Conservation (phyloP, 2,797 vertebrate genomes). For the Heterohyrax brucei region DNA sequence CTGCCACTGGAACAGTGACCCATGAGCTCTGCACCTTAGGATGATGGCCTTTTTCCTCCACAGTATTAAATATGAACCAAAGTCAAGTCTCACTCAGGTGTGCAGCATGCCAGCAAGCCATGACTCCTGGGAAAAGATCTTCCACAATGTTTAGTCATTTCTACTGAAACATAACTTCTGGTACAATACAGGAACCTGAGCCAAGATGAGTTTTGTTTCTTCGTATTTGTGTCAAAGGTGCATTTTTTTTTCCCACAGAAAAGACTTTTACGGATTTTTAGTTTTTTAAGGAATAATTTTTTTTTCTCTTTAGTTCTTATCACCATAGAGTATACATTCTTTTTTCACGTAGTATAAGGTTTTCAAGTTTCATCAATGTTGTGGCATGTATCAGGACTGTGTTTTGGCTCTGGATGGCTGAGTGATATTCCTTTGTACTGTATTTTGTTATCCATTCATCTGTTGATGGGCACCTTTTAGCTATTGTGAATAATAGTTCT, state of each 20-base stretch:
- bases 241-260: background rate
- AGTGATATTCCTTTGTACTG: too few relatives aligned
- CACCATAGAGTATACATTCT: background rate
- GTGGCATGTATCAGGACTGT: too few relatives aligned
- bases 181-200: background rate
- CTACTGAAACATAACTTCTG: background rate
- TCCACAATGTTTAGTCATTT: background rate
- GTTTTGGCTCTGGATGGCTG: too few relatives aligned
- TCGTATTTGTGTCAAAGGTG: background rate
- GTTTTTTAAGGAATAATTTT: background rate
- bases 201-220: background rate
- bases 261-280: background rate
- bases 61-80: background rate
- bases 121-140: background rate
- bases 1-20: background rate
- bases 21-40: background rate
- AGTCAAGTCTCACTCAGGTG: background rate
- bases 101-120: background rate
- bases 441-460: too few relatives aligned
- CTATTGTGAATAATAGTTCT: too few relatives aligned
- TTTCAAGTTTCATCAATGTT: background rate
- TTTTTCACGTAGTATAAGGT: background rate
- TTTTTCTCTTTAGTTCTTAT: background rate
- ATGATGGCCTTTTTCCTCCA: background rate
- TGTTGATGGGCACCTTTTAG: too few relatives aligned